Percentiles rank a stretch among this genome's conserved stretches.
phyloP scores from a whole-genome alignment of 2,113 vertebrate genomes.

The Colossoma macropomum region DNA sequence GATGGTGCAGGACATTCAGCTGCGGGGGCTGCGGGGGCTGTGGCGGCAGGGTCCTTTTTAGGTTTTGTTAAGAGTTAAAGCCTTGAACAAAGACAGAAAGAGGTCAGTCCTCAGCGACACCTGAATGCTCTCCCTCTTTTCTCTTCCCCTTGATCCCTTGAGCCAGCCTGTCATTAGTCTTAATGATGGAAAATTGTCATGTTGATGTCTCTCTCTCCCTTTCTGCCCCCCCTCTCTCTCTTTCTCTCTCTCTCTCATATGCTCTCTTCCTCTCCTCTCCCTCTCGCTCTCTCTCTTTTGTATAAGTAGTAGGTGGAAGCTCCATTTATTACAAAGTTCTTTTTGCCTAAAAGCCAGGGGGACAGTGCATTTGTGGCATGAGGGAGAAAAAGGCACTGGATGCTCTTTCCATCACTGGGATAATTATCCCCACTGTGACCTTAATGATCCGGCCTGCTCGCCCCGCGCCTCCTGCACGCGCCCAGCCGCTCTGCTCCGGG shows the following conservation, averaged over 20 bases:
- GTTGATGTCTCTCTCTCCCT: constrained; percentile 99
- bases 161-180: constrained; percentile 99
- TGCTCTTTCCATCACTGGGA: constrained; percentile 99
- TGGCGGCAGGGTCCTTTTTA: constrained; percentile 81
- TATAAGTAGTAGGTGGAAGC: constrained; percentile 99
- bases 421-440: constrained; percentile 99
- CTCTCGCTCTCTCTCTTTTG: constrained; percentile 73
- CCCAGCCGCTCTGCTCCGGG: constrained; percentile 72
- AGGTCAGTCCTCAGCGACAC: constrained; percentile 99
- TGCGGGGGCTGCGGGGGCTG: constrained; percentile 90
- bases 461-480: constrained; percentile 98
- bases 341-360: constrained; percentile 99
- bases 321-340: constrained; percentile 99
- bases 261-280: constrained; percentile 29
- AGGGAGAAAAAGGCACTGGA: constrained; percentile 96
- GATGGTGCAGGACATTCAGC: constrained; percentile 89
- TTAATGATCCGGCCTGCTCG: constrained; percentile 99
- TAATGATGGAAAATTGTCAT: constrained; percentile 99
- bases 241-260: constrained; percentile 36
- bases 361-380: constrained; percentile 99
- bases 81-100: constrained; percentile 99
- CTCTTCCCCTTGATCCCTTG: constrained; percentile 99
- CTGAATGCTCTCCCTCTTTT: constrained; percentile 99
- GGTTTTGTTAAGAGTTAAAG: constrained; percentile 94
- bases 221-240: constrained; percentile 36